Percentiles rank a stretch among this genome's conserved stretches.
Evolutionary conservation across 1,140 invertebrate species (phyloP).

Genomic region (Drosophila nikananu): DNA sequence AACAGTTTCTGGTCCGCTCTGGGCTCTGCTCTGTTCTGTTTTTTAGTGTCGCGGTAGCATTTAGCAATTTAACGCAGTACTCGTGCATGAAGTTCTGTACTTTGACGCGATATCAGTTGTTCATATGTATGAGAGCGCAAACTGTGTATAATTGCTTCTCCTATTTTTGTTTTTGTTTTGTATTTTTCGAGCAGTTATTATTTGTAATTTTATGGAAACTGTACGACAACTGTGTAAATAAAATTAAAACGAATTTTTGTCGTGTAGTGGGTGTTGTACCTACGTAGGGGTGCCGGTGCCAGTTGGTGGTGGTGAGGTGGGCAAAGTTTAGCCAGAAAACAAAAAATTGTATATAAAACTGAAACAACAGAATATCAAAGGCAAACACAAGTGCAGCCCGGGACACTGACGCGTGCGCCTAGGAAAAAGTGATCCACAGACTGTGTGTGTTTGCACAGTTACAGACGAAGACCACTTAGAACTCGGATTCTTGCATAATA

Average conservation of each 20-base stretch:
- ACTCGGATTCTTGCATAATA: conserved; percentile 67
- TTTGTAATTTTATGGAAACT: conserved; percentile 82
- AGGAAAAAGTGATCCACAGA: conserved; percentile 55
- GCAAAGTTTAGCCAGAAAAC: conserved; percentile 33
- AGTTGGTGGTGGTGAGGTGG: background rate
- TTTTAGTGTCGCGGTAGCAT: conserved; percentile 75
- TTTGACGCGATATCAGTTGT: conserved; percentile 77
- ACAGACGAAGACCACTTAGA: conserved; percentile 51
- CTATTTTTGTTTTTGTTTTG: conserved; percentile 31
- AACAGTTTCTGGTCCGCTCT: conserved; percentile 38
- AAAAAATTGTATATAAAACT: conserved; percentile 30
- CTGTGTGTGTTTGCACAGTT: conserved; percentile 56
- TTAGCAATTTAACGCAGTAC: conserved; percentile 82
- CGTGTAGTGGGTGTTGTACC: conserved; percentile 9
- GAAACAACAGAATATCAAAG: conserved; percentile 56
- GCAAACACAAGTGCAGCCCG: conserved; percentile 73
- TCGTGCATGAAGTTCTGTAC: conserved; percentile 83
- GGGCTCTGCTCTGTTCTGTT: conserved; percentile 40
- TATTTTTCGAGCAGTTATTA: conserved; percentile 46
- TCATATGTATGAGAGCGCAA: conserved; percentile 37
- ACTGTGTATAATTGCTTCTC: conserved; percentile 69
- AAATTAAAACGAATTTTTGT: conserved; percentile 63
- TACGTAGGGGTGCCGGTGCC: background rate
- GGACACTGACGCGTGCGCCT: conserved; percentile 56
- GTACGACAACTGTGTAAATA: conserved; percentile 80